Percentiles rank a stretch among this genome's conserved stretches.
phyloP scores from a whole-genome alignment of 2,888 invertebrate species.

The Opisthograptis luteolata region DNA sequence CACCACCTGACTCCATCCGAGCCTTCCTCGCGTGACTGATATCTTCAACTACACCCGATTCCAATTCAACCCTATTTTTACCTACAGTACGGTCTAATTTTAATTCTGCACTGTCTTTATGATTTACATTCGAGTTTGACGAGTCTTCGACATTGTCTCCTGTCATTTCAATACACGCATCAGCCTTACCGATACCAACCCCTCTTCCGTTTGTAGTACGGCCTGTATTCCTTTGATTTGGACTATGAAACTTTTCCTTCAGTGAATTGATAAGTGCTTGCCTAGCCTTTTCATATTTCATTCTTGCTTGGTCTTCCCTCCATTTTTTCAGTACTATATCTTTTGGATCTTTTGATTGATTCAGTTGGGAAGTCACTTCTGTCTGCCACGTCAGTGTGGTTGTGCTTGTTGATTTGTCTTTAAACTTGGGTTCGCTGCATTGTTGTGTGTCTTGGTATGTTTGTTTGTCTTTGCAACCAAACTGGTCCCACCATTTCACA shows the following conservation, averaged over 20 bases:
- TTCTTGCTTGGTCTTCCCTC: constrained; percentile 67
- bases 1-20: constrained; percentile 77
- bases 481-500: constrained; percentile 65
- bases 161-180: constrained; percentile 62
- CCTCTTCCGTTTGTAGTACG: constrained; percentile 50
- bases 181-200: constrained; percentile 55
- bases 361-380: constrained; percentile 44
- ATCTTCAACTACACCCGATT: constrained; percentile 52
- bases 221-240: constrained; percentile 48
- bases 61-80: constrained; percentile 54
- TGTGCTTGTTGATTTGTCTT: constrained; percentile 53
- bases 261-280: constrained; percentile 74
- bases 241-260: constrained; percentile 67
- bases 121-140: constrained; percentile 76
- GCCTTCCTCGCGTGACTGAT: constrained; percentile 74
- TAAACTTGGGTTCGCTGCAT: constrained; percentile 38
- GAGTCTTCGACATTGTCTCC: constrained; percentile 75
- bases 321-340: constrained; percentile 69
- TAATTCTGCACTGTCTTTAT: constrained; percentile 39
- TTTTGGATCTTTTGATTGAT: constrained; percentile 46
- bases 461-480: constrained; percentile 39
- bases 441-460: constrained; percentile 27
- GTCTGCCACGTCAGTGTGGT: constrained; percentile 42
- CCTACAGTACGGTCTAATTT: constrained; percentile 46
- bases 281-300: constrained; percentile 67